Conservation (phyloP, 1,140 invertebrate genomes). For the Heterodera schachtii region DNA sequence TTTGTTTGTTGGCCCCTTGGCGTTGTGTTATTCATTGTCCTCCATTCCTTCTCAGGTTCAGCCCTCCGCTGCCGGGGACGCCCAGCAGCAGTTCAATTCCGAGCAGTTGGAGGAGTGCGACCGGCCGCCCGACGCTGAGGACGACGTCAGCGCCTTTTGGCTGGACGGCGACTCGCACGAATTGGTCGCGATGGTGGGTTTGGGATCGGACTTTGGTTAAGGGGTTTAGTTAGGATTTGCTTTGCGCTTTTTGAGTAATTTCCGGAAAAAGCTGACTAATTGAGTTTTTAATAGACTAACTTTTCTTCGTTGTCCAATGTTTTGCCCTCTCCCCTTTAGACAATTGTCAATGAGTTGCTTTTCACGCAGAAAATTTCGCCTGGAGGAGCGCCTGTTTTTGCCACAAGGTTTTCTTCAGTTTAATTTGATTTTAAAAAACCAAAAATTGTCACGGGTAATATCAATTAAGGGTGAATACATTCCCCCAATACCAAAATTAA, state of each 20-base stretch:
- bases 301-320: background rate
- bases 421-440: too few relatives aligned
- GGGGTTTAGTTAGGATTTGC: background rate
- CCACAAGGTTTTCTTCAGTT: background rate
- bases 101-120: slow-evolving; percentile 35
- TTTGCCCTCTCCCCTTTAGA: background rate
- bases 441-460: too few relatives aligned
- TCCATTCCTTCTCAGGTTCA: background rate
- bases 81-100: slow-evolving; percentile 29
- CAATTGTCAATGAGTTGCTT: slow-evolving; percentile 26
- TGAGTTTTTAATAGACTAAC: too few relatives aligned
- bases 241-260: too few relatives aligned
- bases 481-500: too few relatives aligned
- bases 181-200: slow-evolving; percentile 18
- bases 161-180: slow-evolving; percentile 29
- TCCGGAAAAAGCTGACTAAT: too few relatives aligned
- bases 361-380: slow-evolving; percentile 25
- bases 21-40: background rate
- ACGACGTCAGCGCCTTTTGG: slow-evolving; percentile 25
- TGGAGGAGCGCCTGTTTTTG: slow-evolving; percentile 20
- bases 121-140: slow-evolving; percentile 4
- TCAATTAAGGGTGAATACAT: too few relatives aligned
- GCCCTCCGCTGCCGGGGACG: slow-evolving; percentile 10
- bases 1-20: background rate
- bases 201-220: background rate